phyloP scores from a whole-genome alignment of 2,113 vertebrate genomes.

The Ancistrus triradiatus region DNA sequence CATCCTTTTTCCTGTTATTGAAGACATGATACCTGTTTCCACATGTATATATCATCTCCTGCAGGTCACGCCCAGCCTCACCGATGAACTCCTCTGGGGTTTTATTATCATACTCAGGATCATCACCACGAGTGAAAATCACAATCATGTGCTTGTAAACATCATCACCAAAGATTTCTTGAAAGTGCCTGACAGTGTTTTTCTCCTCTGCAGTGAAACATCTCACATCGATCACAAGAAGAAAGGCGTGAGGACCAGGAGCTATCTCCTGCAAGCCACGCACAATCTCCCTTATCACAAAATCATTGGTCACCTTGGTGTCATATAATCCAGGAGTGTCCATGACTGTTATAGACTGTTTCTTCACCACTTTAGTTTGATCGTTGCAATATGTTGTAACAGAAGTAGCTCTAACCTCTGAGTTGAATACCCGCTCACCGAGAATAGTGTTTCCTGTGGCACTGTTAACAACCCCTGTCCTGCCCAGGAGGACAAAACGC shows the following conservation, averaged over 20 bases:
- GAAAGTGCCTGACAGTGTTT: conserved; percentile 19
- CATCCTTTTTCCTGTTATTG: background rate
- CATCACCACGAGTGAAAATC: conserved; percentile 37
- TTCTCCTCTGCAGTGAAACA: conserved; percentile 36
- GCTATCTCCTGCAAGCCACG: background rate
- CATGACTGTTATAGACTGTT: background rate
- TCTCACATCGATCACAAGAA: conserved; percentile 19
- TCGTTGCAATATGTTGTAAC: conserved; percentile 3
- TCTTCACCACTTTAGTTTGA: background rate
- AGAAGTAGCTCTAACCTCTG: conserved; percentile 4
- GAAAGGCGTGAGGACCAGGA: conserved; percentile 40
- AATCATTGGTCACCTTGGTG: background rate
- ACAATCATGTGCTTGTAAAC: conserved; percentile 31
- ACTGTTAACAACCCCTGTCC: conserved; percentile 31
- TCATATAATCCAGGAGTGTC: conserved; percentile 34
- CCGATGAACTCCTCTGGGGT: background rate
- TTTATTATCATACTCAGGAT: conserved; percentile 22
- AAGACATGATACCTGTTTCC: background rate
- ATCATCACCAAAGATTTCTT: conserved; percentile 34
- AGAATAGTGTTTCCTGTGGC: conserved; percentile 36
- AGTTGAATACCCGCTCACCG: conserved; percentile 1
- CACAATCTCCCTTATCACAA: background rate
- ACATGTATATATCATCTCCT: background rate
- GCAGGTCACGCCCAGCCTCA: conserved; percentile 7
- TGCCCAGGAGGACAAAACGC: conserved; percentile 26